Base-by-base conservation (phyloP, 2,888 invertebrate species). In the Leptinotarsa haldemani region DNA sequence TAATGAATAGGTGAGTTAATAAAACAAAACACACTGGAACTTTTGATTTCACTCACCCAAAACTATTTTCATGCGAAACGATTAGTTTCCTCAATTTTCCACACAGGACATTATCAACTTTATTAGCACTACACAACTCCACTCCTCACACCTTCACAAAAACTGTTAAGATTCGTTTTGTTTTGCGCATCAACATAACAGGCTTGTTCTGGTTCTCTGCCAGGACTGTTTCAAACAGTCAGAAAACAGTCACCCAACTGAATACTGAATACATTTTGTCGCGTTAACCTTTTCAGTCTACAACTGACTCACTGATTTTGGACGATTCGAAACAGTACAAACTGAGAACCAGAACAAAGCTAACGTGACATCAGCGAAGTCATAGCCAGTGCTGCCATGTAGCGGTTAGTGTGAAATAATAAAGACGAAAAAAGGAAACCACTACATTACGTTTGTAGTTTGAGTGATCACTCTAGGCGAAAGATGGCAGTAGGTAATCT, bases 161-260 rank as follows among this genome's bases (percentile, higher is more conserved):
- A 56, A 61, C 61, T 61, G 40, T 61, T n/a, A 30, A n/a, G 16
- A 7, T 61, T 40, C 40, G 61, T 61, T 61, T 61, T 61, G 61
- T 61, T 61, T 40, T 61, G 61, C 61, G 61, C 61, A 61, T 61
- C 25, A 61, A 61, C 61, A 61, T 30, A 61, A n/a, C n/a, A n/a
- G n/a, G n/a, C n/a, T n/a, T n/a, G n/a, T n/a, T n/a, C n/a, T n/a
- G n/a, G n/a, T n/a, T n/a, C n/a, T n/a, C n/a, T n/a, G n/a, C n/a
- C n/a, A n/a, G n/a, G n/a, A n/a, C n/a, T n/a, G n/a, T n/a, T n/a
- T n/a, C n/a, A n/a, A n/a, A n/a, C n/a, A n/a, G n/a, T n/a, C n/a
- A n/a, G n/a, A n/a, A n/a, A n/a, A n/a, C n/a, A n/a, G n/a, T n/a
- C n/a, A n/a, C n/a, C n/a, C n/a, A n/a, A n/a, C n/a, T n/a, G n/a